Conservation (phyloP, 35 echinoderm and acorn worm species). For the Stichopus chloronotus region DNA sequence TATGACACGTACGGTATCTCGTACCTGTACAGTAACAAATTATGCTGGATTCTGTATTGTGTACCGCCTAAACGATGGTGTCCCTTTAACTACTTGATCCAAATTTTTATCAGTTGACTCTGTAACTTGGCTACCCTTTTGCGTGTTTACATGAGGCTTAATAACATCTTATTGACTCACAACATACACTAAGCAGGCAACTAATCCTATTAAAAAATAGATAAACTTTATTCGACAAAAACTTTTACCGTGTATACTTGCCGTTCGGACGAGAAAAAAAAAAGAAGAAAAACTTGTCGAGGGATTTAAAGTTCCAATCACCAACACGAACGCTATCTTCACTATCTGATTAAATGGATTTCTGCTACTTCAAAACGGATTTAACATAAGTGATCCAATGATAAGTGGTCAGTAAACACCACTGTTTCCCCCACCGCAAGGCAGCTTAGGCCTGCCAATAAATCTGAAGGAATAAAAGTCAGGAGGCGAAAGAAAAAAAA, state of each 20-base stretch:
- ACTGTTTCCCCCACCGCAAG: not conserved
- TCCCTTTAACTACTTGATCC: not conserved
- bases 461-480: not conserved
- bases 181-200: conserved; percentile 23
- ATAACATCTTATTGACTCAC: conserved; percentile 21
- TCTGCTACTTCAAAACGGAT: conserved; percentile 20
- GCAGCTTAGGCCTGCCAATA: not conserved
- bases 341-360: not conserved
- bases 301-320: not conserved
- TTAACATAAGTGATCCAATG: not conserved
- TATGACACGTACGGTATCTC: no score
- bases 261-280: not conserved
- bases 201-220: conserved; percentile 36
- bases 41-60: no score
- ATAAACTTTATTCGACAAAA: conserved; percentile 4
- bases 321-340: conserved; percentile 14
- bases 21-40: no score
- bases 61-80: no score
- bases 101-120: conserved; percentile 14
- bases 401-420: not conserved
- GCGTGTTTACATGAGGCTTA: conserved; percentile 25
- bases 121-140: conserved; percentile 17
- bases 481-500: no score
- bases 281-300: not conserved
- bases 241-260: not conserved